Conservation (phyloP, 1,140 invertebrate genomes). For the Gonatopus flavifemur region DNA sequence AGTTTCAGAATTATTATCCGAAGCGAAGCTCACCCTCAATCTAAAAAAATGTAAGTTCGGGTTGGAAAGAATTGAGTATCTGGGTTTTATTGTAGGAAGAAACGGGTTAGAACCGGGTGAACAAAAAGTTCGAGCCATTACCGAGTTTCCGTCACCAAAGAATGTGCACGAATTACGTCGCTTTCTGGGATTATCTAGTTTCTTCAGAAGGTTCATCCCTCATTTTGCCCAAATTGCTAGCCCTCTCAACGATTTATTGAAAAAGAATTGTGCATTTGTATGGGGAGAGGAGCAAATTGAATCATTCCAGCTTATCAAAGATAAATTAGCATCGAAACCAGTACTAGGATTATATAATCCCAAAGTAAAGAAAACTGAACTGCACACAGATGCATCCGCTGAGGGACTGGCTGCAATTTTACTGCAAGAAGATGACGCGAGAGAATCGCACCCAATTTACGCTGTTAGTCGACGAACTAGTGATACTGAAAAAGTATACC, state of each 20-base stretch:
- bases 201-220: background rate
- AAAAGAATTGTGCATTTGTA: background rate
- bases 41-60: background rate
- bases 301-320: background rate
- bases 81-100: background rate
- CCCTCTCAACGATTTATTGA: background rate
- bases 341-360: conserved; percentile 8
- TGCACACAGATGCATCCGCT: background rate
- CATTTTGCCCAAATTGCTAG: background rate
- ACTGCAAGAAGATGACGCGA: background rate
- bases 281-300: background rate
- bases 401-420: background rate
- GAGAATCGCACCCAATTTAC: background rate
- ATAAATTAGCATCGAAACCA: background rate
- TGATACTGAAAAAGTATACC: no score
- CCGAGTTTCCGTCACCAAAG: background rate
- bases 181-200: conserved; percentile 20
- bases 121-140: background rate
- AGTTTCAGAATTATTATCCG: background rate
- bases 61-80: background rate
- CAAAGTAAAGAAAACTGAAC: background rate
- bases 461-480: no score
- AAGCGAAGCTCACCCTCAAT: background rate
- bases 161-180: conserved; percentile 15
- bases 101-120: background rate